A percentile compares a stretch with the other conserved stretches of the same genome.
Evolutionary conservation across 2,113 vertebrate species (phyloP).

Genomic region (Rhadina sibilatrix): DNA sequence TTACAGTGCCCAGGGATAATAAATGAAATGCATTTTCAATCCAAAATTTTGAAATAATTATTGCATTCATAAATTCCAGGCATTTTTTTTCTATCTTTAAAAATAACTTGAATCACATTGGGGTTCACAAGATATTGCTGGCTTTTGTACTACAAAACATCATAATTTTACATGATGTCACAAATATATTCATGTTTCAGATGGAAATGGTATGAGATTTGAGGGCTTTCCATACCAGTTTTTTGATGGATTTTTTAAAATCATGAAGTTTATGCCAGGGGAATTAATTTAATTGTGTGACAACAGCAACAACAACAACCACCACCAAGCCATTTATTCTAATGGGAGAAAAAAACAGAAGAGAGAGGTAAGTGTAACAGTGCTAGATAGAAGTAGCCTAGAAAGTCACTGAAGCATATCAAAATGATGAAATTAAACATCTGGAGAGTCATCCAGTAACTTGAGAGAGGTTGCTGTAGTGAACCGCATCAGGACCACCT

Average conservation of each 20-base stretch:
- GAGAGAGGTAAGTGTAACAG: background rate
- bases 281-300: constrained; percentile 34
- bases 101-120: background rate
- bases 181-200: background rate
- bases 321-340: background rate
- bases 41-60: background rate
- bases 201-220: background rate
- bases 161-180: background rate
- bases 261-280: background rate
- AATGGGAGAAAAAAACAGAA: background rate
- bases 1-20: background rate
- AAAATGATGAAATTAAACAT: constrained; percentile 60
- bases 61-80: background rate
- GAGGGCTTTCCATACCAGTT: background rate
- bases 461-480: constrained; percentile 37
- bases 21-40: background rate
- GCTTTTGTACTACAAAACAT: background rate
- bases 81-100: background rate
- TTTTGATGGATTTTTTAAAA: constrained; percentile 18
- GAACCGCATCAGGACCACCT: constrained; percentile 61
- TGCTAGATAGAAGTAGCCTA: constrained; percentile 46
- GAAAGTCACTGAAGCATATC: constrained; percentile 40
- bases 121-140: background rate
- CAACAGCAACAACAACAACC: background rate
- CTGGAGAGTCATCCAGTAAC: constrained; percentile 56